Conservation (phyloP, 2,888 invertebrate genomes). For the Noctuana brunneofusca region DNA sequence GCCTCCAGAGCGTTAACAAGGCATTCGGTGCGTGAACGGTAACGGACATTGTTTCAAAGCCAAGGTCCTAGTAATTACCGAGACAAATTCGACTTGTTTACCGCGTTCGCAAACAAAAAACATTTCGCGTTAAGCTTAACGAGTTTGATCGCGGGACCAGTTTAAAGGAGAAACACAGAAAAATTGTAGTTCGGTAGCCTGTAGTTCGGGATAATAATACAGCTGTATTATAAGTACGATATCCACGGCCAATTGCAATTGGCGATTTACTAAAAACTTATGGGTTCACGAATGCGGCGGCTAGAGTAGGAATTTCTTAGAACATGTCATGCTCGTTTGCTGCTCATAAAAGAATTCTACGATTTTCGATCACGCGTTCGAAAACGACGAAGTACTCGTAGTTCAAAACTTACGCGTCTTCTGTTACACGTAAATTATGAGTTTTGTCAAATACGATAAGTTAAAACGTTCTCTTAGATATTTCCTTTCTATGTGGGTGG, state of each 20-base stretch:
- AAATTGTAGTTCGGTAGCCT: background rate
- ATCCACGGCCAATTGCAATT: no score
- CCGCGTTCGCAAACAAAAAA: constrained; percentile 31
- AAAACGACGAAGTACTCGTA: no score
- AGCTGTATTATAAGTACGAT: no score
- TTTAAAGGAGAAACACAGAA: background rate
- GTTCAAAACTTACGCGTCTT: no score
- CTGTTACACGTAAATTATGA: no score
- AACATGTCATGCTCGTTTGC: no score
- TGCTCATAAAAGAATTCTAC: no score
- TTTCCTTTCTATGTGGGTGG: background rate
- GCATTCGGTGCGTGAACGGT: constrained; percentile 8
- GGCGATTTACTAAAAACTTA: no score
- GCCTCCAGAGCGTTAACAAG: constrained; percentile 32
- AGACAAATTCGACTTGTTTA: constrained; percentile 43
- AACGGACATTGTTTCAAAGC: constrained; percentile 42
- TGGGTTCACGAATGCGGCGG: no score
- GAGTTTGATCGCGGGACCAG: background rate
- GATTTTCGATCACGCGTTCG: no score
- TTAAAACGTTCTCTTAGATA: background rate
- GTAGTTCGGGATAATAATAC: no score
- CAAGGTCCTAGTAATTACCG: constrained; percentile 42
- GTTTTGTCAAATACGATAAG: background rate
- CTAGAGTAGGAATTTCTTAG: no score
- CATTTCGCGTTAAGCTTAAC: background rate